Evolutionary conservation across 37 sponge, comb jelly and placozoan species (phyloP), one percentile per base, ranked within the genome.

Genomic region (Oopsacas minuta): DNA sequence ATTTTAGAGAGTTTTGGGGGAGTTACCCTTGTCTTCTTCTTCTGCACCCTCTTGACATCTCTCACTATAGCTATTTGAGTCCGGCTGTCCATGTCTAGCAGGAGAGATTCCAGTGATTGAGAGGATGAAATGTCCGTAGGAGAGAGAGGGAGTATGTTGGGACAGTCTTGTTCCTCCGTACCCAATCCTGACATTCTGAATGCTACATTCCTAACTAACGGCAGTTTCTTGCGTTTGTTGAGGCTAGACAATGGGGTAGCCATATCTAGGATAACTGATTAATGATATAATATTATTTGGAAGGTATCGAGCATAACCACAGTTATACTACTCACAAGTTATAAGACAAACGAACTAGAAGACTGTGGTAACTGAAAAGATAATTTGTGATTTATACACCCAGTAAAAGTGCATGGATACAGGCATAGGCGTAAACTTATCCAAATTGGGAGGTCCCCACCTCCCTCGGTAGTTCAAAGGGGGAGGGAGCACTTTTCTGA

Each of bases 161-260:
- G 75, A 3, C 3, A 3, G 30, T 61, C 75, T 61, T 61, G 75
- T 12, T 61, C 75, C 1, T 61, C 75, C 20, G 75, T n/a, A 61
- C 28, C 28, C 30, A 3, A 5, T 32, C 32, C 20, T n/a, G 75
- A 20, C 75, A 61, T 61, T 61, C 75, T 61, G 75, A 61, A 61
- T 20, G 75, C 75, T 25, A 61, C 75, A 12, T 61, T 61, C 22
- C 75, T 25, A 25, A 5, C 75, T 61, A 61, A 34, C 20, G 75
- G 75, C 30, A 61, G 75, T 34, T 61, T 61, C 75, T 61, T 61
- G 75, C 75, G 75, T 34, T 61, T 61, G 75, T 61, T 61, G 28
- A 61, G 30, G 75, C 75, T 61, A 12, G 75, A 61, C 1, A 61
- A 34, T 3, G 75, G 75, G 22, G 75, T 61, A n/a, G 75, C 75